Evolutionary conservation across 2,888 invertebrate genomes (phyloP).

Genomic region (Pinctada fucata): DNA sequence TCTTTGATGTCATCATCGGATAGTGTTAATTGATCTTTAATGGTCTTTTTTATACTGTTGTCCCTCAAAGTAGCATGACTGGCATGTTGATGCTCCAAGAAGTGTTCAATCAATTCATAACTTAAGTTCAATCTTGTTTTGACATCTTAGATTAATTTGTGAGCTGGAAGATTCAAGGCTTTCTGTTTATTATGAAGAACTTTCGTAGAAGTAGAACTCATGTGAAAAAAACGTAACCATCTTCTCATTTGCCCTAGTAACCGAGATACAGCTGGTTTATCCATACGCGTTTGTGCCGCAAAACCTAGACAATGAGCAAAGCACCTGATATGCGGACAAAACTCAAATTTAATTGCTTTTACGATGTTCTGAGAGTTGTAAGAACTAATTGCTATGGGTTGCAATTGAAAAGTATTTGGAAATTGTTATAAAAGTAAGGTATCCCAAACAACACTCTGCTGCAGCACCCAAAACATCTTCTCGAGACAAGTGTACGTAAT

Average conservation of each 20-base stretch:
- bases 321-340: constrained; percentile 38
- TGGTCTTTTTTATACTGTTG: constrained; percentile 22
- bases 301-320: constrained; percentile 39
- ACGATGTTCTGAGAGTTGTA: constrained; percentile 43
- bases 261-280: constrained; percentile 21
- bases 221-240: constrained; percentile 34
- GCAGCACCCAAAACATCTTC: no score
- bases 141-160: constrained; percentile 42
- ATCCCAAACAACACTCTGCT: no score
- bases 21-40: constrained; percentile 41
- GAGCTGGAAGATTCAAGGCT: constrained; percentile 29
- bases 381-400: constrained; percentile 26
- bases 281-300: constrained; percentile 25
- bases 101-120: constrained; percentile 38
- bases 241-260: constrained; percentile 32
- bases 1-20: constrained; percentile 36
- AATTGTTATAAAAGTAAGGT: not conserved
- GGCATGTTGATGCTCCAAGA: constrained; percentile 43
- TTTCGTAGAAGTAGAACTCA: constrained; percentile 25
- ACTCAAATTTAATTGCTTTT: constrained; percentile 8
- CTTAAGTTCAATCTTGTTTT: constrained; percentile 40
- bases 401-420: not conserved
- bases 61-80: constrained; percentile 25
- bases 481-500: no score
- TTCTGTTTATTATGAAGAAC: constrained; percentile 23